Evolutionary conservation across 64 coral and sea anemone genomes (phyloP).

Genomic region (Dendrophyllia cribrosa): DNA sequence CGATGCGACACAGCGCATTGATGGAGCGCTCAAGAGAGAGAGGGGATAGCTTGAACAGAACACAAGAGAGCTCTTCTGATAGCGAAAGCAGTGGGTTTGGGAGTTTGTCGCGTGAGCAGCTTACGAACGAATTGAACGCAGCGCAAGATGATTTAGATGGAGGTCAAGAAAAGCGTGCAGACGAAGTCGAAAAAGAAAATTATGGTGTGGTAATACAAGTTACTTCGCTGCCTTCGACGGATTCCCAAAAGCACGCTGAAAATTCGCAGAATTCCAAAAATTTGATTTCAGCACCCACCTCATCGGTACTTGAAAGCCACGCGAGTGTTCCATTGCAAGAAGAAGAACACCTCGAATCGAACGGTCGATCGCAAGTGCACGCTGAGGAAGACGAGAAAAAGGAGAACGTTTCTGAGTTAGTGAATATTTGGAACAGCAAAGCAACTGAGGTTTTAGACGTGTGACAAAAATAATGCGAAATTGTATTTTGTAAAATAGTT

Average conservation of each 20-base stretch:
- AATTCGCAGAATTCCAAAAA: slow-evolving; percentile 4
- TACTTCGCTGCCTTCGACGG: neutral
- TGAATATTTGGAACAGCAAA: slow-evolving; percentile 6
- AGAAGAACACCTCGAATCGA: neutral
- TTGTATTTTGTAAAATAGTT: too few relatives aligned
- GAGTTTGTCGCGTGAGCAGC: neutral
- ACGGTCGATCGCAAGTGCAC: neutral
- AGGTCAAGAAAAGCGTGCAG: neutral
- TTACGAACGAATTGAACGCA: neutral
- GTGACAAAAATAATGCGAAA: neutral
- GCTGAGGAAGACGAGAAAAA: neutral
- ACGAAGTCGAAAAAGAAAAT: neutral
- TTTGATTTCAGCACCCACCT: neutral
- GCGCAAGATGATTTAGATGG: neutral
- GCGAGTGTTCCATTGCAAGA: neutral
- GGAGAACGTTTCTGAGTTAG: slow-evolving; percentile 34
- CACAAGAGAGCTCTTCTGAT: neutral
- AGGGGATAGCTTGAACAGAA: neutral
- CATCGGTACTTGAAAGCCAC: neutral
- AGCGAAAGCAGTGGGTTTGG: neutral
- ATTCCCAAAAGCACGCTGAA: neutral
- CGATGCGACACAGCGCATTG: neutral
- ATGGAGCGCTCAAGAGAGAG: neutral
- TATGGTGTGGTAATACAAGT: neutral
- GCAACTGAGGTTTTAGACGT: neutral